These are phyloP conservation scores for Hypocryptadius cinnamomeus DNA, from an alignment of 2,113 vertebrate species.

Conservation along the genomic window DNA sequence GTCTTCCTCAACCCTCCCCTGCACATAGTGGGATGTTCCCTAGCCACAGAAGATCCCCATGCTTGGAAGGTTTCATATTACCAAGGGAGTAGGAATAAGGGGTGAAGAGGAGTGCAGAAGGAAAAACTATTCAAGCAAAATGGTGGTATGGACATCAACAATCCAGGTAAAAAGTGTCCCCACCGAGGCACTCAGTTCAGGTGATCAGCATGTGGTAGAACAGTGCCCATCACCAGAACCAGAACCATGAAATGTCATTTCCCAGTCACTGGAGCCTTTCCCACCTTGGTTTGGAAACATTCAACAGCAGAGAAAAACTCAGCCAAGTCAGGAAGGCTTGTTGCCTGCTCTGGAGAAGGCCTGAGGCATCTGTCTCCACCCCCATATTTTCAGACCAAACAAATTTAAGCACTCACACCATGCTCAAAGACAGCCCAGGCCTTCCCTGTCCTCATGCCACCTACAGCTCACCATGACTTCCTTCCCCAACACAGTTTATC, in stretches of 20 bases:
- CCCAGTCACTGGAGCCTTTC: background rate
- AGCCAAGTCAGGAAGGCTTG: background rate
- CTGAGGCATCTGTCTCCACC: background rate
- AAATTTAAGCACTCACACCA: background rate
- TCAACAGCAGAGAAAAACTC: background rate
- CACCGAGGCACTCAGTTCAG: background rate
- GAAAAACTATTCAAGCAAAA: background rate
- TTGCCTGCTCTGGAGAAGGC: background rate
- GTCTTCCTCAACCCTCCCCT: background rate
- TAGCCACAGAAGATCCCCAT: accelerated
- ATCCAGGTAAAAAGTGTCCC: background rate
- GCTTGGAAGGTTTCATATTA: background rate
- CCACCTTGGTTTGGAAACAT: background rate
- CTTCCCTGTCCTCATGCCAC: background rate
- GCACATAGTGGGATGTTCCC: background rate
- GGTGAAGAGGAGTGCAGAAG: background rate
- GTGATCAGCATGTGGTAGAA: background rate
- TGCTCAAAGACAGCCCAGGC: background rate
- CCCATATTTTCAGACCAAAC: background rate
- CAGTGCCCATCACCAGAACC: background rate
- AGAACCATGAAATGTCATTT: background rate
- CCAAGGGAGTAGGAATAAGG: background rate
- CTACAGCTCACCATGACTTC: background rate
- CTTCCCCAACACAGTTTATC: background rate
- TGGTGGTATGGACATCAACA: background rate